Conservation (phyloP, 2,888 invertebrate genomes). For the Horisme vitalbata region DNA sequence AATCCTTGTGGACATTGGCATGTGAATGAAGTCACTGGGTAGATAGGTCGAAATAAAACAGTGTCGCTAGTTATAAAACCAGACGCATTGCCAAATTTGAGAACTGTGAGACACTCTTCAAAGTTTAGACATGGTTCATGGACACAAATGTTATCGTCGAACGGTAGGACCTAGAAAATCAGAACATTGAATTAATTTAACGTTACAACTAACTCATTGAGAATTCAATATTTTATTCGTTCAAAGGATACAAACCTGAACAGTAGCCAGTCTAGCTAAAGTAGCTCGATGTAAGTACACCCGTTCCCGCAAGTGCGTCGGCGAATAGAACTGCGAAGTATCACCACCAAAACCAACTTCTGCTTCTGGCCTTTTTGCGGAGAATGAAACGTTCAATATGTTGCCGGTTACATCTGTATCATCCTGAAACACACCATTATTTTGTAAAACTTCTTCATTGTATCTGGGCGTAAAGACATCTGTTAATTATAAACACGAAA, state of each 20-base stretch:
- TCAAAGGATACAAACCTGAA: constrained; percentile 82
- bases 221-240: not conserved
- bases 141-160: constrained; percentile 98
- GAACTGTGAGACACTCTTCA: constrained; percentile 94
- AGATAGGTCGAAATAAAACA: constrained; percentile 96
- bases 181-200: no score
- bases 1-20: constrained; percentile 96
- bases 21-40: constrained; percentile 96
- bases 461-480: no score
- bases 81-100: constrained; percentile 96
- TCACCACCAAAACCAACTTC: constrained; percentile 84
- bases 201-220: no score
- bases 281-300: constrained; percentile 96
- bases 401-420: constrained; percentile 94
- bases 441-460: no score
- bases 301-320: constrained; percentile 94
- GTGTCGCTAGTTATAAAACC: constrained; percentile 94
- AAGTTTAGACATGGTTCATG: constrained; percentile 97
- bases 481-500: no score
- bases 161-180: constrained; percentile 89
- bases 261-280: constrained; percentile 92
- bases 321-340: constrained; percentile 88
- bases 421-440: constrained; percentile 79
- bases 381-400: constrained; percentile 96
- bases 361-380: constrained; percentile 91